phyloP scores from a whole-genome alignment of 2,888 invertebrate genomes.

The Drosophila seclusa region DNA sequence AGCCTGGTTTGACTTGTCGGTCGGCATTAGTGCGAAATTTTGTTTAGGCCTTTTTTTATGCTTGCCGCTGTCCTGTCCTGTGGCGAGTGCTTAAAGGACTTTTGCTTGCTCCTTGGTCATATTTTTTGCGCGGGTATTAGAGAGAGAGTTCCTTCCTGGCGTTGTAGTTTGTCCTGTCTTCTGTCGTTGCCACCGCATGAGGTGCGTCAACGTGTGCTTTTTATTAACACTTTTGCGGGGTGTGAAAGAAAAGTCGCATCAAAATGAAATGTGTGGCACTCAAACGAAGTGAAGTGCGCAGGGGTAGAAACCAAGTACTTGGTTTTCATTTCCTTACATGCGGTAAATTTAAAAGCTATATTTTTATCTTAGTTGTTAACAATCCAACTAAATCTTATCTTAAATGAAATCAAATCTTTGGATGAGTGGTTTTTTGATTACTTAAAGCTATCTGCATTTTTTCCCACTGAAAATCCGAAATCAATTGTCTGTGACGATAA shows the following conservation, averaged over 20 bases:
- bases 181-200: constrained; percentile 69
- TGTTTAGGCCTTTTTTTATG: constrained; percentile 63
- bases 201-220: constrained; percentile 72
- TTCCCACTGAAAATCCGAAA: neutral
- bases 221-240: constrained; percentile 41
- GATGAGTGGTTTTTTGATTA: neutral
- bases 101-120: constrained; percentile 62
- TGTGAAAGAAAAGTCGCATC: constrained; percentile 34
- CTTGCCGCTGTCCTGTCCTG: constrained; percentile 55
- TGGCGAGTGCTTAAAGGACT: constrained; percentile 79
- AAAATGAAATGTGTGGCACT: constrained; percentile 12
- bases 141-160: neutral
- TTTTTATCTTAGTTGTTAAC: too few species aligned
- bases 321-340: neutral
- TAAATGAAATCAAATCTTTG: neutral
- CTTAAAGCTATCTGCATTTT: neutral
- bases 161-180: constrained; percentile 44
- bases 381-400: neutral
- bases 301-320: neutral
- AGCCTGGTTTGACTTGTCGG: constrained; percentile 54
- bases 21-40: constrained; percentile 66
- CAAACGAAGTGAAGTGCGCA: neutral
- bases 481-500: neutral
- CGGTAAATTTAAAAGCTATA: neutral
- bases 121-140: constrained; percentile 63